Percentiles rank a stretch among this genome's conserved stretches.
Evolutionary conservation across 2,797 vertebrate genomes (phyloP).

Genomic region (Characodon lateralis): DNA sequence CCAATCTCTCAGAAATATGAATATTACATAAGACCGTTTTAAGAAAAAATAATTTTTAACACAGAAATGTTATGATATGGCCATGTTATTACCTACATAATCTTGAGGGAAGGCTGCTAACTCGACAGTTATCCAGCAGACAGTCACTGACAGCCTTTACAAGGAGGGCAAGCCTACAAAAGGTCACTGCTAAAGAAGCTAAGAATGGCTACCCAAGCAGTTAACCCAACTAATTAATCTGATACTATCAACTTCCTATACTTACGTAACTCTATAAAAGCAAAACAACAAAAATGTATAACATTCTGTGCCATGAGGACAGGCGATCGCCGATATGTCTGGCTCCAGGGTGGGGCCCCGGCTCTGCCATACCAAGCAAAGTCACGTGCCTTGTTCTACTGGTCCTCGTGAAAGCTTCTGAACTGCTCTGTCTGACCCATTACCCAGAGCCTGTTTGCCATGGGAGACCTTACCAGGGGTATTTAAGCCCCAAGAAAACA

Average conservation of each 20-base stretch:
- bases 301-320: background rate
- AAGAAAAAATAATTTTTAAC: background rate
- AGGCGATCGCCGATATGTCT: too few relatives aligned
- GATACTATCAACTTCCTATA: background rate
- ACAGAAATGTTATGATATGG: background rate
- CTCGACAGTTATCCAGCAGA: background rate
- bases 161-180: background rate
- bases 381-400: too few relatives aligned
- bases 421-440: too few relatives aligned
- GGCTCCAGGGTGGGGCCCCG: too few relatives aligned
- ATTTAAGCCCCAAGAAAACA: too few relatives aligned
- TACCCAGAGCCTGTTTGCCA: too few relatives aligned
- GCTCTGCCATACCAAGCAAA: too few relatives aligned
- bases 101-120: background rate
- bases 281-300: background rate
- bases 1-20: background rate
- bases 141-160: background rate
- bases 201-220: too few relatives aligned
- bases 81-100: background rate
- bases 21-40: background rate
- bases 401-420: too few relatives aligned
- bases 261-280: background rate
- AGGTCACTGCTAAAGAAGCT: background rate
- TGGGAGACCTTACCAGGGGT: too few relatives aligned
- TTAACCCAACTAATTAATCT: background rate